Base-by-base conservation (phyloP, 2,113 vertebrate species). In the Sylvicapra grimmia region DNA sequence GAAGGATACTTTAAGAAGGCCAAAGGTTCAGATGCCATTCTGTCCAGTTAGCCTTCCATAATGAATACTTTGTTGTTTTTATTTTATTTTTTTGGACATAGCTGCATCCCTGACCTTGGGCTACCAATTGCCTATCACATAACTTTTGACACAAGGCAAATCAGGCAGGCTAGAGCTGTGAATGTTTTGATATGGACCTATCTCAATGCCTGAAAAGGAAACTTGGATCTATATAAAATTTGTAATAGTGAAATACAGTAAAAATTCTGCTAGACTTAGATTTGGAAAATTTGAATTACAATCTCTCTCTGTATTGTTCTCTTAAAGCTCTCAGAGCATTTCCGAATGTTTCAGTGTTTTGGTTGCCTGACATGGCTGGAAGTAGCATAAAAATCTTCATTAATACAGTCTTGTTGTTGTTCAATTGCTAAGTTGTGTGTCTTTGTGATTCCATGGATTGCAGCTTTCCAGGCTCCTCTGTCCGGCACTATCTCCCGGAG, bases 31-130 rank as follows among this genome's bases (percentile, higher is more conserved):
- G 13, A 63, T 65, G 85, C 75, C 96, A 89, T 56, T 68, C n/a
- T 58, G 54, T 90, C 75, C 84, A 89, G 63, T 77, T 89, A 63
- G 54, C 21, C 61, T 94, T 77, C 25, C 49, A 79, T 85, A 89
- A 92, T 58, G 56, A 92, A 89, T 77, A 56, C 31, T 77, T 92
- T 63, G 75, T 19, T 53, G 47, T 54, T 84, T 36, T 54, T 53
- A 33, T 83, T 49, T 75, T 93, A 27, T 80, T 47, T 61, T 96
- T 90, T 83, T 88, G 59, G n/a, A 44, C 77, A 92, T 47, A 92
- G 84, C 56, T 89, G 47, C 7, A 65, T 56, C 25, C 56, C 19
- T 92, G 63, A 84, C 84, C 85, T 96, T 89, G 47, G 23, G 14
- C 19, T 84, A 89, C 47, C 23, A 33, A n/a, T 94, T 92, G 86